These are phyloP conservation scores for Phrynocephalus vlangalii DNA, from an alignment of 2,797 vertebrate genomes.

Conservation along the genomic window DNA sequence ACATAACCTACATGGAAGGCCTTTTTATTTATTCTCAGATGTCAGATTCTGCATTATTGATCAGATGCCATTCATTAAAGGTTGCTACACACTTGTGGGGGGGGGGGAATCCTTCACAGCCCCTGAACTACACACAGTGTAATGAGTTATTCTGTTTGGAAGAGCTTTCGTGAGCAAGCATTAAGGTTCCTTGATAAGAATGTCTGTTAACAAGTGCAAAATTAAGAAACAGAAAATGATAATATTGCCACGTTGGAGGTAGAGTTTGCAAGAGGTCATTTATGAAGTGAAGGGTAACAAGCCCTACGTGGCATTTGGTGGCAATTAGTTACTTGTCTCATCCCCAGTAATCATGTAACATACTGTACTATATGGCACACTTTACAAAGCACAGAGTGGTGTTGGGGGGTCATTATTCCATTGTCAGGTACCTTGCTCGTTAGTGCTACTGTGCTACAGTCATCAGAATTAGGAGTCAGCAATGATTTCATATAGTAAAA, in stretches of 20 bases:
- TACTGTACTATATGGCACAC: not conserved
- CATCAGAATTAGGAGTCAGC: slow-evolving; percentile 14
- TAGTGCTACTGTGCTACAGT: slow-evolving; percentile 8
- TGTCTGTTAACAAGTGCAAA: slow-evolving; percentile 23
- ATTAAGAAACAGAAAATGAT: slow-evolving; percentile 13
- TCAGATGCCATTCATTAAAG: slow-evolving; percentile 72
- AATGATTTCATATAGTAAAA: slow-evolving; percentile 4
- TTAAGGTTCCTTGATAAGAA: slow-evolving; percentile 41
- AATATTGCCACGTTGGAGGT: slow-evolving; percentile 48
- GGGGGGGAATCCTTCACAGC: slow-evolving; percentile 57
- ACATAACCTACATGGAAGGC: slow-evolving; percentile 53
- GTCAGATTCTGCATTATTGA: slow-evolving; percentile 73
- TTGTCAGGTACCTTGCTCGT: slow-evolving; percentile 26
- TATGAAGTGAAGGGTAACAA: slow-evolving; percentile 5
- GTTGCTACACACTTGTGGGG: slow-evolving; percentile 54
- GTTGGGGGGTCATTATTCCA: slow-evolving; percentile 34
- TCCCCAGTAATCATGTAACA: slow-evolving; percentile 23
- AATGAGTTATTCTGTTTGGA: slow-evolving; percentile 57
- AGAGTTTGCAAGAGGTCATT: slow-evolving; percentile 10
- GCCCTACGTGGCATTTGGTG: slow-evolving; percentile 10
- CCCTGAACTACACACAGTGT: slow-evolving; percentile 33
- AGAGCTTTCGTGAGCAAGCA: slow-evolving; percentile 31
- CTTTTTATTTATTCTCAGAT: slow-evolving; percentile 73
- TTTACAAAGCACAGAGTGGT: slow-evolving; percentile 40
- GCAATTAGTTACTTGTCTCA: slow-evolving; percentile 21